Evolutionary conservation across 2,888 invertebrate genomes (phyloP).

Genomic region (Thymelicus lineola): DNA sequence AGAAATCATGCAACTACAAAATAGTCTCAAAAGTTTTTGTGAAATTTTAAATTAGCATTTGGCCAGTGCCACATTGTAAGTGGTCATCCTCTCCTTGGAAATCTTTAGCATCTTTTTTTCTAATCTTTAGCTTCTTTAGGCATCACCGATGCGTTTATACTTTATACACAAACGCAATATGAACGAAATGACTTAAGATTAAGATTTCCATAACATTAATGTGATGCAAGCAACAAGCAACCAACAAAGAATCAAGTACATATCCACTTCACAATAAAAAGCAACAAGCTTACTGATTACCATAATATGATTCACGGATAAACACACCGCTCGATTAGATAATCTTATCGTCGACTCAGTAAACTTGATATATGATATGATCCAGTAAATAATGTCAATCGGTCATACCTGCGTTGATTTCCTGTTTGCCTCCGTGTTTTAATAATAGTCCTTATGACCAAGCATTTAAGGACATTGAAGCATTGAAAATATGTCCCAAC

Average conservation of each 20-base stretch:
- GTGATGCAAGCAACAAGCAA: background rate
- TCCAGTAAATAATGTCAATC: conserved; percentile 31
- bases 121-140: too few relatives aligned
- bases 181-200: too few relatives aligned
- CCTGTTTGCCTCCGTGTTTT: conserved; percentile 30
- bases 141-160: too few relatives aligned
- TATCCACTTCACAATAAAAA: background rate
- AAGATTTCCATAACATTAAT: background rate
- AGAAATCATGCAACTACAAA: too few relatives aligned
- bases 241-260: background rate
- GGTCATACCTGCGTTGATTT: conserved; percentile 23
- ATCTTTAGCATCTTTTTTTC: too few relatives aligned
- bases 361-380: conserved; percentile 24
- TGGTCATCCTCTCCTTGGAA: too few relatives aligned
- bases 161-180: too few relatives aligned
- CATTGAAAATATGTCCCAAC: background rate
- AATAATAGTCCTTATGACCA: conserved; percentile 23
- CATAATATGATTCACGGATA: conserved; percentile 23
- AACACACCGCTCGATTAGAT: conserved; percentile 25
- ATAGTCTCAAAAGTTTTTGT: too few relatives aligned
- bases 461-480: conserved; percentile 22
- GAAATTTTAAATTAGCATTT: too few relatives aligned
- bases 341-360: conserved; percentile 24
- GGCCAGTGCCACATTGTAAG: too few relatives aligned
- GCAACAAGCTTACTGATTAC: conserved; percentile 2